These are phyloP conservation scores for Neogale vison DNA, from an alignment of 2,113 vertebrate species.

Conservation along the genomic window DNA sequence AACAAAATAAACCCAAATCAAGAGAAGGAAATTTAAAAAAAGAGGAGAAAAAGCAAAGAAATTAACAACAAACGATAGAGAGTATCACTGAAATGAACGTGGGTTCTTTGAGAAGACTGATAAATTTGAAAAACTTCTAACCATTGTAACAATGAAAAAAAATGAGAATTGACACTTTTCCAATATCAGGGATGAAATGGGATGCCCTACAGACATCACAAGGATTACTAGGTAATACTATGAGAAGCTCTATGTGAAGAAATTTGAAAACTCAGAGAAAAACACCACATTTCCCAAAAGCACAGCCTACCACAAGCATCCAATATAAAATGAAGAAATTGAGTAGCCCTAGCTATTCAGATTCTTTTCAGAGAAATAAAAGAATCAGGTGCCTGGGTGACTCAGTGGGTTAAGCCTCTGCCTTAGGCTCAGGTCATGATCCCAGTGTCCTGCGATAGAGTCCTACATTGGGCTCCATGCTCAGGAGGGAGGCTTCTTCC, in stretches of 20 bases:
- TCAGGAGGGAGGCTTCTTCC: too few relatives aligned
- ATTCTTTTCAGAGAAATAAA: not conserved
- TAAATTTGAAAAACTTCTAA: not conserved
- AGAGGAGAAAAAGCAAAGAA: too few relatives aligned
- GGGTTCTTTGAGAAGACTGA: too few relatives aligned
- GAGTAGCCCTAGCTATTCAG: not conserved
- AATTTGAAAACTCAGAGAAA: not conserved
- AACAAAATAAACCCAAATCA: not conserved
- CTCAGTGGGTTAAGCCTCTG: too few relatives aligned
- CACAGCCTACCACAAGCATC: not conserved
- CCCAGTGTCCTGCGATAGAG: too few relatives aligned
- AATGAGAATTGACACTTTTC: not conserved
- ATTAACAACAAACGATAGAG: too few relatives aligned
- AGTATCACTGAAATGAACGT: too few relatives aligned
- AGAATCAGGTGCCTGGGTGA: too few relatives aligned
- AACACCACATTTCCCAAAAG: not conserved
- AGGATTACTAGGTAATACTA: not conserved
- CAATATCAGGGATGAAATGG: not conserved
- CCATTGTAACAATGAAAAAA: not conserved
- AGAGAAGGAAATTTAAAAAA: not conserved
- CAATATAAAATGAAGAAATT: not conserved
- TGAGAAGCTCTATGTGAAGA: not conserved
- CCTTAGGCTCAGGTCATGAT: too few relatives aligned
- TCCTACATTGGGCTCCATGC: too few relatives aligned
- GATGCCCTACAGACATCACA: not conserved